Evolutionary conservation across 2,797 vertebrate genomes (phyloP), one percentile per base, ranked within the genome.

Genomic region (Neosalanx taihuensis): DNA sequence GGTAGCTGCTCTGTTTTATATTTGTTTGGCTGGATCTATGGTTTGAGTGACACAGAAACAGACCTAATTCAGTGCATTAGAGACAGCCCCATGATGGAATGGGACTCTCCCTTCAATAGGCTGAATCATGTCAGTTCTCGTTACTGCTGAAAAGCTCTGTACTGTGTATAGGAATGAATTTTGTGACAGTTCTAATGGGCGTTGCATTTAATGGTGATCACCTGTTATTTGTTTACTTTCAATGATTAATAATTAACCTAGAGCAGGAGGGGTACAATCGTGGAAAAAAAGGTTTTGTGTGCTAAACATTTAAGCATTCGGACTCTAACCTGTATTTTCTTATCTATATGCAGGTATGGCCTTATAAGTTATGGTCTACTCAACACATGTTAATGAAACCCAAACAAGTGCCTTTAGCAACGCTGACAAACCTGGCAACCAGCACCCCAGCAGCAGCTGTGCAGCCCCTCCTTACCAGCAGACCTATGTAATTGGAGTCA

Each of bases 381-480:
- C 97, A 95, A 94, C 95, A 84, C 95, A 98, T 89, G 92, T 95
- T 94, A 96, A 96, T 97, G 95, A 97, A 95, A 94, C 94, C 92
- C 95, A 97, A 92, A 96, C 93, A 96, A 98, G 97, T 98, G 97
- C 97, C 97, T 99, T 99, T 93, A 95, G 92, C 92, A 94, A 92
- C 82, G 93, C 92, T 88, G 95, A 60, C 58, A 53, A 67, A 30
- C 49, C 65, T 20, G 26, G 46, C 49, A 67, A 53, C 49, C 46
- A 13, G 26, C 23, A 94, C 92, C 92, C 88, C 91, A 96, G 92
- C 94, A 94, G 93, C 91, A 93, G 92, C 92, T 96, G 93, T 73
- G 92, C 92, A 91, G 92, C 92, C 87, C 82, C 92, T 91, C 51
- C 3, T 56, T n/a, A 56, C 51, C 51, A 56, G 0, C 91, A 92